Evolutionary conservation across 2,888 invertebrate species (phyloP), one percentile per base, ranked within the genome.

Genomic region (Clostera curtula): DNA sequence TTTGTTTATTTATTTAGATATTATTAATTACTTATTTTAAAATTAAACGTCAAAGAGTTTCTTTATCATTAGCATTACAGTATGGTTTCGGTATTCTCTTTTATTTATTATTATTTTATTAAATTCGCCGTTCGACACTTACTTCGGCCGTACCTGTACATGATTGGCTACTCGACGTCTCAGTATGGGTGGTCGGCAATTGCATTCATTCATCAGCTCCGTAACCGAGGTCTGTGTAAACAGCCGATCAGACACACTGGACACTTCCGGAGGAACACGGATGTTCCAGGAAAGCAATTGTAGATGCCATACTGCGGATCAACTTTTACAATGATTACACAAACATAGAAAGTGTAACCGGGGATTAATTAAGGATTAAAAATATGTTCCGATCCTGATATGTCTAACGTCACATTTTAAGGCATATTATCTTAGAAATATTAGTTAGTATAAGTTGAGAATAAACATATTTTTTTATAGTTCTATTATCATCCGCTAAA

Each of bases 201-300:
- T 47, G 57, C 56, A 60, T 66, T 71, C 63, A 63, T 49, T 43
- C 50, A 47, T 43, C 41, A 46, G 46, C 49, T 50, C 57, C 60
- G 61, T 60, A 43, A 52, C 40, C 36, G 36, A 52, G 52, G 57
- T 63, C 55, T 61, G 60, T 57, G 59, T 66, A 72, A 71, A 75
- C 74, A 76, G 63, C 37, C 56, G 55, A 56, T 57, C 51, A 52
- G 56, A 41, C 28, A 35, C 41, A 49, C 61, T 58, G 63, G 68
- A 64, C 70, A 71, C 62, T 76, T 77, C 77, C 77, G 74, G 59
- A 58, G n/a, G n/a, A n/a, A n/a, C n/a, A n/a, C 73, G 77, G 79
- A 77, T 68, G 65, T 71, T 49, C 44, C 28, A 29, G 27, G 50
- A 46, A 46, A 33, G 4, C 26, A 36, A 33, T 48, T 45, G 32